Evolutionary conservation across 1,140 invertebrate genomes (phyloP).

Genomic region (Choristoneura fumiferana): DNA sequence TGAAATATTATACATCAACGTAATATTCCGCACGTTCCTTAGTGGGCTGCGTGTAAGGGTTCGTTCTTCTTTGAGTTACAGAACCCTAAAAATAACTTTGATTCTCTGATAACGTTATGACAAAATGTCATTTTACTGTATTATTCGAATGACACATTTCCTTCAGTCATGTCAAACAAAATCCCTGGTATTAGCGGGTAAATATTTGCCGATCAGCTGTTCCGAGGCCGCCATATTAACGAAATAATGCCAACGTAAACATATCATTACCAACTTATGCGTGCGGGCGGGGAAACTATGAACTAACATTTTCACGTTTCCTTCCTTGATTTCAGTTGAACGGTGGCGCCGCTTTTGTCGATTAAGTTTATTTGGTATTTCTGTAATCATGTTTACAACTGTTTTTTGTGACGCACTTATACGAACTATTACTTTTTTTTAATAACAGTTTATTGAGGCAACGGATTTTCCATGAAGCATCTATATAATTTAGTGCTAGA

Average conservation of each 20-base stretch:
- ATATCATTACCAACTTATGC: background rate
- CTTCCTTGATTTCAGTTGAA: background rate
- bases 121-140: conserved; percentile 1
- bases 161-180: background rate
- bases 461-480: background rate
- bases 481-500: background rate
- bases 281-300: background rate
- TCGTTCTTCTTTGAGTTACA: too few species aligned
- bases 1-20: too few species aligned
- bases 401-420: background rate
- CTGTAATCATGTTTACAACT: background rate
- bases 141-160: conserved; percentile 16
- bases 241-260: conserved; percentile 15
- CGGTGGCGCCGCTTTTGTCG: background rate
- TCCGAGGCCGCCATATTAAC: conserved; percentile 15
- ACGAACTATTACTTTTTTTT: conserved; percentile 1
- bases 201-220: conserved; percentile 16
- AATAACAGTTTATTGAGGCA: background rate
- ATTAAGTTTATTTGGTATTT: background rate
- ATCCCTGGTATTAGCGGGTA: conserved; percentile 5
- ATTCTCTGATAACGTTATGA: conserved; percentile 12
- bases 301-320: background rate
- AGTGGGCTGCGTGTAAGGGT: too few species aligned
- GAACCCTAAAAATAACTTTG: conserved; percentile 6
- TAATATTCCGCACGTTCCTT: too few species aligned